Conservation (phyloP, 2,797 vertebrate species). For the Gobio occitaniae region DNA sequence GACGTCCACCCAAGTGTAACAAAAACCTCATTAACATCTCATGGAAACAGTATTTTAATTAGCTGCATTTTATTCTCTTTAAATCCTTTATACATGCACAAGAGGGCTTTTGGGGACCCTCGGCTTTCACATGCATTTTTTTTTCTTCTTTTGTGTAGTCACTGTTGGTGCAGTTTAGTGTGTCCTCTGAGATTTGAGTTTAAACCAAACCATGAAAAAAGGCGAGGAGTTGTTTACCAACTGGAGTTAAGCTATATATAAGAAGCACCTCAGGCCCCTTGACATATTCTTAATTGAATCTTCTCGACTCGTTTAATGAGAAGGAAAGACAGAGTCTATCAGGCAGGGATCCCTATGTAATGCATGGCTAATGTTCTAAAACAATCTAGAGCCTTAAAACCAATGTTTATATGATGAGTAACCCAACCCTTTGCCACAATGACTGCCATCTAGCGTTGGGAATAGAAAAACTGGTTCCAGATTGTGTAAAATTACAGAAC, state of each 20-base stretch:
- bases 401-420: conserved; percentile 42
- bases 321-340: conserved; percentile 43
- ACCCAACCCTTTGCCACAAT: conserved; percentile 1
- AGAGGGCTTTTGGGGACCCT: conserved; percentile 36
- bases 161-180: conserved; percentile 33
- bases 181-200: conserved; percentile 41
- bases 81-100: conserved; percentile 54
- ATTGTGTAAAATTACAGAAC: neutral
- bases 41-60: conserved; percentile 74
- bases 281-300: conserved; percentile 47
- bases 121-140: neutral
- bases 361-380: conserved; percentile 44
- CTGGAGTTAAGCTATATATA: conserved; percentile 36
- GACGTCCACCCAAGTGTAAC: conserved; percentile 63
- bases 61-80: conserved; percentile 58
- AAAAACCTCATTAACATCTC: conserved; percentile 67
- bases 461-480: neutral
- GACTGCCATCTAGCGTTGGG: conserved; percentile 14
- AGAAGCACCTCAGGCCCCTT: conserved; percentile 27
- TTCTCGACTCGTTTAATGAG: conserved; percentile 39
- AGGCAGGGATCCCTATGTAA: conserved; percentile 39
- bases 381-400: conserved; percentile 33
- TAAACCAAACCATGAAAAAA: conserved; percentile 41
- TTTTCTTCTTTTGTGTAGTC: neutral
- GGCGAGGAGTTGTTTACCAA: conserved; percentile 26